Evolutionary conservation across 1,140 invertebrate genomes (phyloP), one percentile per base, ranked within the genome.

Genomic region (Triops longicaudatus): DNA sequence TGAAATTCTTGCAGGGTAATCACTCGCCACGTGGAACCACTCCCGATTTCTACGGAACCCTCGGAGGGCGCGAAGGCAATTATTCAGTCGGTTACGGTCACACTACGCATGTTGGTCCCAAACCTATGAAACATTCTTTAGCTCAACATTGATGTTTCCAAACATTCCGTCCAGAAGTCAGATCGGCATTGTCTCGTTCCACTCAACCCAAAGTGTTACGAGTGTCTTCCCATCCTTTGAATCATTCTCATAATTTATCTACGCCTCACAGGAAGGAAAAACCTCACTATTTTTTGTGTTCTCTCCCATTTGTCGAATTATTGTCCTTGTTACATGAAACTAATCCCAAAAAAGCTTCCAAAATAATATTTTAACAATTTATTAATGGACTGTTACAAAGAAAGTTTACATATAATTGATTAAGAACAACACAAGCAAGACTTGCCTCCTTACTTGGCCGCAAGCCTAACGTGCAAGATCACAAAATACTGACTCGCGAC

Each of bases 41-140:
- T 63, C 50, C 50, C n/a, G 50, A 63, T 22, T 63, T 63, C 9
- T 63, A 63, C 4, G 50, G 50, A n/a, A 63, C 50, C 0, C 17
- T 63, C 17, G 50, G 50, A 63, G 50, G 50, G 50, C 50, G 50
- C 50, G 50, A 63, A 63, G 50, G 50, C 6, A 63, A 63, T 63
- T 63, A 63, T 22, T 63, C 50, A 11, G 22, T 22, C 17, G 50
- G 50, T 63, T 63, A 63, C 50, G 50, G 50, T n/a, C 14, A 63
- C 22, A 22, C 50, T 22, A 63, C 50, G 10, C 50, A 63, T 63
- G 50, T 63, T 6, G 50, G 50, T 12, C 22, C 50, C 50, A 63
- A 63, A 63, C 17, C 50, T 17, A n/a, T 63, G 7, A 63, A 63
- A 63, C 17, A 22, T 63, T 63, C 17, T 9, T 22, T 63, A 63